These are phyloP conservation scores for Pachyrhynchus sulphureomaculatus DNA, from an alignment of 1,140 invertebrate species.

Conservation along the genomic window DNA sequence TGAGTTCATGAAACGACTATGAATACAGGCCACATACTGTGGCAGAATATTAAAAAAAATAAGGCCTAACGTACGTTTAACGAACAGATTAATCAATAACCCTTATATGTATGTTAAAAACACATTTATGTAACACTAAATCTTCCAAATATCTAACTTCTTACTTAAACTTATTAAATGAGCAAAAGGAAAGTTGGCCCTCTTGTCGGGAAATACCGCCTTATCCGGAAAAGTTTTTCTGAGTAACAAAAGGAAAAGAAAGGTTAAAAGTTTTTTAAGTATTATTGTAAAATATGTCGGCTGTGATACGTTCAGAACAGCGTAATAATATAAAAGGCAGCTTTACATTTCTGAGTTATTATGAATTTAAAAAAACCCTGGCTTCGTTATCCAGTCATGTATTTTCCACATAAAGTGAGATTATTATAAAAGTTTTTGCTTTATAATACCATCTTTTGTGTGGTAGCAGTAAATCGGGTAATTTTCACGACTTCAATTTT, in stretches of 20 bases:
- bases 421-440: conserved; percentile 37
- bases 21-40: too few relatives aligned
- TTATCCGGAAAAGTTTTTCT: neutral
- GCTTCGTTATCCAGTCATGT: conserved; percentile 33
- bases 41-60: too few relatives aligned
- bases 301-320: conserved; percentile 39
- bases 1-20: too few relatives aligned
- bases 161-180: conserved; percentile 1
- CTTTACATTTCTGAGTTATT: conserved; percentile 35
- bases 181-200: neutral
- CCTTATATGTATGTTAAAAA: too few relatives aligned
- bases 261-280: conserved; percentile 26
- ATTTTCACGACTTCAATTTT: conserved; percentile 8
- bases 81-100: too few relatives aligned
- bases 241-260: conserved; percentile 18
- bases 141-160: neutral
- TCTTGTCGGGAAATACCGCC: neutral
- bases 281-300: conserved; percentile 39
- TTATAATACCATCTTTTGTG: conserved; percentile 23
- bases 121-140: neutral
- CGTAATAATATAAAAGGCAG: conserved; percentile 39
- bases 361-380: conserved; percentile 39
- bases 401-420: conserved; percentile 35
- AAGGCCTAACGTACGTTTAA: too few relatives aligned
- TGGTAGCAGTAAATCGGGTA: conserved; percentile 11